Base-by-base conservation (phyloP, 2,113 vertebrate species). In the Chitala chitala region DNA sequence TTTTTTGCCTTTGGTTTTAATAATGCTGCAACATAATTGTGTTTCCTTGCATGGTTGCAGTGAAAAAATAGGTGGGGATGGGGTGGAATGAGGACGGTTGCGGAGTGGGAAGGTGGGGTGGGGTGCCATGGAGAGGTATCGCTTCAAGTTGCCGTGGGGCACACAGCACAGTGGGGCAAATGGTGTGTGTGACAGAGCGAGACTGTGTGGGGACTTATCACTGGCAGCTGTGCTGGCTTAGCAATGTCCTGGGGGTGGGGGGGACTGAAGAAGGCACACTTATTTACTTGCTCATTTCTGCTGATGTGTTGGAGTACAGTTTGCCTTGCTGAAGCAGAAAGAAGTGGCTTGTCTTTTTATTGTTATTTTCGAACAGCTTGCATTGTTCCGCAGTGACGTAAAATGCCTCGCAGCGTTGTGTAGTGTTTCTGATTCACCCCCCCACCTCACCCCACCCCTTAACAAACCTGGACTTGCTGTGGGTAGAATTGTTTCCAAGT, bases 1-100 rank as follows among this genome's bases (percentile, higher is more conserved):
- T n/a, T n/a, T n/a, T n/a, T n/a, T n/a, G 53, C 36, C 33, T 56
- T 72, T 29, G 59, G 44, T 50, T 38, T 51, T 36, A 73, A 74
- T 74, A 46, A 74, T 38, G 58, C 58, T 36, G 44, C 31, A 53
- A 17, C n/a, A 31, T 51, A 42, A 53, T 15, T 22, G 8, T 8
- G 12, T 44, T 40, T 66, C 63, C 44, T 40, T n/a, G n/a, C 58
- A 61, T 33, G 58, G 58, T 5, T n/a, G n/a, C n/a, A n/a, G n/a
- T 66, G 63, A 66, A 66, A 38, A 42, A 24, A 44, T 40, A 44
- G 44, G 24, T 10, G 15, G n/a, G 33, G 40, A 5, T 66, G 7
- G 1, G 6, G 20, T 20, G 20, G 44, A 38, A 38, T 20, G 15
- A 40, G 13, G 2, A 15, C 33, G 33, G 12, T 31, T 24, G 22